Evolutionary conservation across 2,797 vertebrate species (phyloP), one percentile per base, ranked within the genome.

Genomic region (Uromys caudimaculatus): DNA sequence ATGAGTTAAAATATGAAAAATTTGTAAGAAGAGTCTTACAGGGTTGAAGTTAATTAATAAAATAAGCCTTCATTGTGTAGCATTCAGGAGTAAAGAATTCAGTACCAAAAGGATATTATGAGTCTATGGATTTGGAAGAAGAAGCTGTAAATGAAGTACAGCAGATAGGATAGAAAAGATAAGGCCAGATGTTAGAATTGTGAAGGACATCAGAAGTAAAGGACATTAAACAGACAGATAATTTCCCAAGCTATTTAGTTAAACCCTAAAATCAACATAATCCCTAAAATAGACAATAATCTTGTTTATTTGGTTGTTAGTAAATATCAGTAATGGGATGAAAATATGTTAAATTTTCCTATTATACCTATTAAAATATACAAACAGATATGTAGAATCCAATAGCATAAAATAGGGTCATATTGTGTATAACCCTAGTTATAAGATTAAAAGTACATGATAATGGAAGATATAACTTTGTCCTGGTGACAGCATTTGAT

Each of bases 381-480:
- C 11, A 13, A 29, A 78, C 12, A 32, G 2, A 41, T 5, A 1
- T 11, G 2, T 2, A 76, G 4, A 16, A 41, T 27, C 19, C 4
- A 47, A 47, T 1, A 76, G 29, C 35, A 54, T 52, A 6, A 88
- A 62, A 4, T 41, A 41, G 21, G 19, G 10, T 41, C 64, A 35
- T 16, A 35, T 7, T 17, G 32, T 35, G 1, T 32, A 21, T 71
- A 17, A 58, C 0, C 1, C 3, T 3, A 44, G 8, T 21, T 60
- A 27, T 12, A 3, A 24, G 0, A 35, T 23, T 67, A n/a, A 82
- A 0, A 58, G 0, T 2, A 23, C 2, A 0, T 38, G 16, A 3
- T 6, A 32, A 60, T 4, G 11, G 11, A 38, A 29, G 4, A 2
- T 13, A 4, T 4, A 16, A 17, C 38, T 77, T 38, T 60, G 27